Evolutionary conservation across 2,113 vertebrate species (phyloP).

Genomic region (Oryctolagus cuniculus): mOryCun1.1 NC_091438.1:122260001-122260500

Average conservation of each 20-base stretch:
- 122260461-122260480: too few species aligned
- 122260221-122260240: not conserved
- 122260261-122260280: constrained; percentile 39
- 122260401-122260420: too few species aligned
- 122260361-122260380: too few species aligned
- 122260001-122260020: constrained; percentile 51
- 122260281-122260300: constrained; percentile 46
- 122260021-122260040: constrained; percentile 63
- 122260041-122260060: constrained; percentile 31
- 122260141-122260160: constrained; percentile 21
- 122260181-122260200: constrained; percentile 34
- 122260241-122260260: constrained; percentile 55
- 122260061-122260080: constrained; percentile 65
- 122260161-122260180: constrained; percentile 31
- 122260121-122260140: constrained; percentile 28
- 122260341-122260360: not conserved
- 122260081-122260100: constrained; percentile 56
- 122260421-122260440: too few species aligned
- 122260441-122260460: too few species aligned
- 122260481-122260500: too few species aligned
- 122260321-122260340: not conserved
- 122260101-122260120: constrained; percentile 54
- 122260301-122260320: constrained; percentile 40
- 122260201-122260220: constrained; percentile 22
- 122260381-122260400: too few species aligned